These are phyloP conservation scores for Pseudomyrmex cubaensis DNA, from an alignment of 1,140 invertebrate species.

Conservation along the genomic window DNA sequence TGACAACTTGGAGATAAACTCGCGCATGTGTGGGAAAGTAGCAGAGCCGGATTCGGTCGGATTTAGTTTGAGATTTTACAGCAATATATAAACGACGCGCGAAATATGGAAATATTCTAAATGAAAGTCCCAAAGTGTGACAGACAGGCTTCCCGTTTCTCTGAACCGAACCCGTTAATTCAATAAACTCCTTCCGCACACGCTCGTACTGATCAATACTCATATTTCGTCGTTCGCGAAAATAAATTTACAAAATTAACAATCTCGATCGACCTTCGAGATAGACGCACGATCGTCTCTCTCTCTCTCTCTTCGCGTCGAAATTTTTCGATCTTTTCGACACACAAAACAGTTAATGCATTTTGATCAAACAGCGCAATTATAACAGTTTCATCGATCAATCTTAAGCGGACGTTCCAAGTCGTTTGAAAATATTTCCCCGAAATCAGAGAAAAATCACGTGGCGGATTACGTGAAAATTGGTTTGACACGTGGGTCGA, in stretches of 20 bases:
- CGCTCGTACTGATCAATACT: constrained; percentile 22
- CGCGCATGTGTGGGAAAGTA: neutral
- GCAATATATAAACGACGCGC: neutral
- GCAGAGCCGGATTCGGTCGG: neutral
- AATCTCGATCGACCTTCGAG: constrained; percentile 12
- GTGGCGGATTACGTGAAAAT: neutral
- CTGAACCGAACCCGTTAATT: constrained; percentile 34
- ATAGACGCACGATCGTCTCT: neutral
- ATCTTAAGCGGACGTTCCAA: neutral
- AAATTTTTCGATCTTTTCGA: neutral
- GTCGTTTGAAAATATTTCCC: neutral
- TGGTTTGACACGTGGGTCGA: neutral
- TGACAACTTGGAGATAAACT: neutral
- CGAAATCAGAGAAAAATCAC: too few relatives aligned
- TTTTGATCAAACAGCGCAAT: neutral
- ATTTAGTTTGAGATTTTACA: neutral
- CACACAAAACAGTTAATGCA: neutral
- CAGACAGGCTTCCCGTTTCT: neutral
- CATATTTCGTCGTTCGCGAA: neutral
- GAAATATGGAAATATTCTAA: constrained; percentile 5
- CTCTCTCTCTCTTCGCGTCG: neutral
- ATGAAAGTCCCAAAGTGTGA: constrained; percentile 4
- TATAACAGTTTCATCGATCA: neutral
- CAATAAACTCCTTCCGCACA: constrained; percentile 34
- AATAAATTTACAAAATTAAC: neutral